Evolutionary conservation across 2,113 vertebrate genomes (phyloP).

Genomic region (Cavia porcellus): DNA sequence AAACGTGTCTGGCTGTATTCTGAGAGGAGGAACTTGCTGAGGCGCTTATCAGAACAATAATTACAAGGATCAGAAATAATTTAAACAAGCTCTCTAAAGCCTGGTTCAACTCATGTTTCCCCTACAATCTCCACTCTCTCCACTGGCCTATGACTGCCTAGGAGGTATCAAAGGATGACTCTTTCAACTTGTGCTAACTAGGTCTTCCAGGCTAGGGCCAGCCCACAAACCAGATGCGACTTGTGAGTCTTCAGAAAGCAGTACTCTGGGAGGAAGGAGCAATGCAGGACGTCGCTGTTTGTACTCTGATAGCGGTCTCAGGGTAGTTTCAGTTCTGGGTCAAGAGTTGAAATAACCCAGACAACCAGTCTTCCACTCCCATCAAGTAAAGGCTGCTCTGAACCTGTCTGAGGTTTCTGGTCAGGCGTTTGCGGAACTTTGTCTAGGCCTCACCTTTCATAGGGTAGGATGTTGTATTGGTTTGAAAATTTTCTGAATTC

Average conservation of each 20-base stretch:
- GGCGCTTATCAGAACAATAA: neutral
- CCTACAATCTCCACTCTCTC: neutral
- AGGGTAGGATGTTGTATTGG: neutral
- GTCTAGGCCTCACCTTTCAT: constrained; percentile 33
- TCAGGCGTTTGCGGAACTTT: constrained; percentile 46
- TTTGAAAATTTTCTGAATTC: constrained; percentile 64
- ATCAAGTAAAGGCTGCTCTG: neutral
- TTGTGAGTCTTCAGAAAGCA: neutral
- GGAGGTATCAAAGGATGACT: neutral
- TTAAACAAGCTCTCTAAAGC: neutral
- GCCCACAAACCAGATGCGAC: neutral
- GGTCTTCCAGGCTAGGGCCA: neutral
- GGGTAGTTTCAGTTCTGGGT: constrained; percentile 75
- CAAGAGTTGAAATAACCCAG: constrained; percentile 71
- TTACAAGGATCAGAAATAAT: neutral
- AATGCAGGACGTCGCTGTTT: neutral
- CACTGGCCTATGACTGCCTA: neutral
- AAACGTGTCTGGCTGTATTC: neutral
- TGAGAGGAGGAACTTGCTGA: constrained; percentile 1
- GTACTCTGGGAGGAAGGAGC: constrained; percentile 2
- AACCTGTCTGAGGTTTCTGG: constrained; percentile 68
- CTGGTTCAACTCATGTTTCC: neutral
- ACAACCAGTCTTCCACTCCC: neutral
- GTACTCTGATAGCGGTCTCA: neutral
- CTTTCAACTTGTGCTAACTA: constrained; percentile 16